Evolutionary conservation across 1,140 invertebrate genomes (phyloP), one percentile per base, ranked within the genome.

Genomic region (Xylocopa sonorina): DNA sequence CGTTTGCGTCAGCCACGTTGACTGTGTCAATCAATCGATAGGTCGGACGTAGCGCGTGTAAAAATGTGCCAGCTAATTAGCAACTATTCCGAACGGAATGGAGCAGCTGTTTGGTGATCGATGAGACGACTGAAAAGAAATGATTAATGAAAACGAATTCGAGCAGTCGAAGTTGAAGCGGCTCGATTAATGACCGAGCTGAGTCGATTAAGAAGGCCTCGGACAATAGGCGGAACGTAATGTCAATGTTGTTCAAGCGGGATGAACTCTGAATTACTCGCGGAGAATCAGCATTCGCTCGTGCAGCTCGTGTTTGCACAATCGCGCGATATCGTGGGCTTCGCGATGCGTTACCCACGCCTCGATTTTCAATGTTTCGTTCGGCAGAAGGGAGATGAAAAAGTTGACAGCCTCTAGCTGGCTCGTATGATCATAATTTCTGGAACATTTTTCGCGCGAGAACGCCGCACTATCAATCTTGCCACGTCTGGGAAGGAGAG

Each of bases 381-480:
- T 43, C 16, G 18, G 18, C n/a, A 16, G 27, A 21, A 7, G 46
- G 12, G 46, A 67, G 24, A 50, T 4, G 32, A 51, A 68, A 51
- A 50, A n/a, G 34, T 43, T 5, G 24, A 29, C 29, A 43, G 18
- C 4, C 43, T 14, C 10, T 27, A 14, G 21, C 7, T 34, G 3
- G 29, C 16, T 48, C 32, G 27, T n/a, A 14, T 27, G 51, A 58
- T 74, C 62, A 50, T 74, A 82, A 72, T 74, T 82, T 21, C 46
- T 53, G 51, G 18, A 67, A 62, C 5, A n/a, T 48, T 57, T 48
- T 55, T 60, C n/a, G 18, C 51, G 10, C 12, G 24, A 62, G 10
- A 67, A 57, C 21, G 48, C 38, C 43, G 38, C 51, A 50, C 75
- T 68, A 78, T 83, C 48, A 74, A 71, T 83, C 63, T 84, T 83